phyloP scores from a whole-genome alignment of 2,797 vertebrate species.

The Lithobates sylvaticus region DNA sequence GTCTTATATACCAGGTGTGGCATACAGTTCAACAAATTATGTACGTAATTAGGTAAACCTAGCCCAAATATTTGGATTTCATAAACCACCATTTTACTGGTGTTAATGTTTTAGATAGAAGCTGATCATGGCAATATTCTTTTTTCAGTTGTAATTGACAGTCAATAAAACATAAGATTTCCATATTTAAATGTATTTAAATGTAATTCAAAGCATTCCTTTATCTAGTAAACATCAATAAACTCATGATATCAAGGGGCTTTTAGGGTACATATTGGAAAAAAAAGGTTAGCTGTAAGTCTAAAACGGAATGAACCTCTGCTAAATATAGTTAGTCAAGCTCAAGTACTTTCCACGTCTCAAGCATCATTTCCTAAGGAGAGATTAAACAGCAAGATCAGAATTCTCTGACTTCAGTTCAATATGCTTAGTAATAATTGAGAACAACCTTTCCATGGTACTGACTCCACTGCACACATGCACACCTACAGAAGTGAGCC shows the following conservation, averaged over 20 bases:
- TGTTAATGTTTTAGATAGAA: too few relatives aligned
- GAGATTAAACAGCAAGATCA: slow-evolving; percentile 53
- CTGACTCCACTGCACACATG: slow-evolving; percentile 28
- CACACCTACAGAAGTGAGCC: background rate
- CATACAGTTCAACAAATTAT: too few relatives aligned
- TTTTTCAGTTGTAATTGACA: background rate
- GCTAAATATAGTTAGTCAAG: slow-evolving; percentile 53
- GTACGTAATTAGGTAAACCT: too few relatives aligned
- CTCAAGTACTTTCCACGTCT: slow-evolving; percentile 18
- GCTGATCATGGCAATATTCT: too few relatives aligned
- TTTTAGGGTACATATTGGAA: slow-evolving; percentile 37
- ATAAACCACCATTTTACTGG: too few relatives aligned
- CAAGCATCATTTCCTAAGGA: slow-evolving; percentile 33
- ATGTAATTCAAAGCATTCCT: too few relatives aligned
- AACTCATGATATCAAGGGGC: slow-evolving; percentile 41
- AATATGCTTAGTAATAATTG: slow-evolving; percentile 46
- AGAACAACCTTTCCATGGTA: slow-evolving; percentile 6
- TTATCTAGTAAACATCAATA: slow-evolving; percentile 41
- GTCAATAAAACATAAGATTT: background rate
- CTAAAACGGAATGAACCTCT: slow-evolving; percentile 43
- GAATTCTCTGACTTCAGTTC: slow-evolving; percentile 27
- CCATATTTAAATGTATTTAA: slow-evolving; percentile 2
- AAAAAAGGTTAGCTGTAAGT: slow-evolving; percentile 41
- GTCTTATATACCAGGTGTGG: too few relatives aligned
- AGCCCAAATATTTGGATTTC: too few relatives aligned